A percentile compares a stretch with the other conserved stretches of the same genome.
These are phyloP conservation scores for Trichogramma pretiosum DNA, from an alignment of 1,140 invertebrate genomes.

Conservation along the genomic window DNA sequence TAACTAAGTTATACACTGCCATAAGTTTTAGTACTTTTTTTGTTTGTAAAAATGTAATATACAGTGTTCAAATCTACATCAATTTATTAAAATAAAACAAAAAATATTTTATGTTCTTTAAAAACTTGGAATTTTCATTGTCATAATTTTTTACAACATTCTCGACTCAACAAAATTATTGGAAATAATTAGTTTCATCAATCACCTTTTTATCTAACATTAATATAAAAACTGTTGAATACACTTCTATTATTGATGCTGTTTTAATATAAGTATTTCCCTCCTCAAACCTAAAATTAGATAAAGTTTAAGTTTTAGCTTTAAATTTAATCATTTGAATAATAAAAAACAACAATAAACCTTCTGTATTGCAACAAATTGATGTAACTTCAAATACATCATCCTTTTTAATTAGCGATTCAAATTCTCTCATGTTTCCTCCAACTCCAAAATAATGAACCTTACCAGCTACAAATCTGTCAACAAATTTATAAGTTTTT, in stretches of 20 bases:
- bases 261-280: slow-evolving; percentile 42
- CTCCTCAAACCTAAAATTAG: slow-evolving; percentile 42
- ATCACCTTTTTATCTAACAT: too few species aligned
- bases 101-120: too few species aligned
- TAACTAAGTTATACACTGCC: too few species aligned
- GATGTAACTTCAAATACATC: slow-evolving; percentile 46
- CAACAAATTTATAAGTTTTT: slow-evolving; percentile 7
- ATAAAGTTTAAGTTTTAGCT: slow-evolving; percentile 10
- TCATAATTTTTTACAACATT: too few species aligned
- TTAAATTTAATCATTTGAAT: slow-evolving; percentile 1
- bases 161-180: too few species aligned
- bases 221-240: too few species aligned
- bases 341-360: slow-evolving; percentile 26
- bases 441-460: slow-evolving; percentile 86
- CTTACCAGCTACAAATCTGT: slow-evolving; percentile 69
- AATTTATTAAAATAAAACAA: too few species aligned
- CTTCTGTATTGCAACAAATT: slow-evolving; percentile 51
- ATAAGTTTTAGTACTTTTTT: too few species aligned
- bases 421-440: slow-evolving; percentile 67
- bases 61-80: too few species aligned
- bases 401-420: slow-evolving; percentile 50
- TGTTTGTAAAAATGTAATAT: too few species aligned
- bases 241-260: slow-evolving; percentile 4
- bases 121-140: too few species aligned
- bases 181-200: too few species aligned